phyloP scores from a whole-genome alignment of 2,113 vertebrate species.

The Zingel zingel region DNA sequence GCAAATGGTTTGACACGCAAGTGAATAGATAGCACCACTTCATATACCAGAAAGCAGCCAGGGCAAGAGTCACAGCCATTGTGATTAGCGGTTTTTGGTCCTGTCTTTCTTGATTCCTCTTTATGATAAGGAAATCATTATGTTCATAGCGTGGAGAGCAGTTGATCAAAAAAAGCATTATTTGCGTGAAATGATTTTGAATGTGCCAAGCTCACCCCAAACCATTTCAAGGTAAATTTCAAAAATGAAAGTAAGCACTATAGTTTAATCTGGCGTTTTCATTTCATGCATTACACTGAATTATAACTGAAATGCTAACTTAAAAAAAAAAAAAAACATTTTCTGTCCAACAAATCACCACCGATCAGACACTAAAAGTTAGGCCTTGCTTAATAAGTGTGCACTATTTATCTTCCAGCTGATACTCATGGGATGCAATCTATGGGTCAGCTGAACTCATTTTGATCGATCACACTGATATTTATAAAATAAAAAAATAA shows the following conservation, averaged over 20 bases:
- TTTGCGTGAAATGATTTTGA: background rate
- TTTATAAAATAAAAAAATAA: background rate
- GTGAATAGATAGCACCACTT: background rate
- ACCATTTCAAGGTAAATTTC: background rate
- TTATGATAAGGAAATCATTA: background rate
- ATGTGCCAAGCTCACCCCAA: background rate
- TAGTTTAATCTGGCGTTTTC: too few relatives aligned
- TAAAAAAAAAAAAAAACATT: background rate
- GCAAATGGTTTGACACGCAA: conserved; percentile 5
- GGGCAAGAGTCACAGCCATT: background rate
- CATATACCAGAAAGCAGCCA: background rate
- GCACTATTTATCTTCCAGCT: background rate
- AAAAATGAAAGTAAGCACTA: background rate
- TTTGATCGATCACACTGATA: background rate
- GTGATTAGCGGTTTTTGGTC: background rate
- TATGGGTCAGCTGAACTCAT: background rate
- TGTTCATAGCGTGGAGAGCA: background rate
- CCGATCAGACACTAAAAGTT: background rate
- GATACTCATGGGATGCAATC: background rate
- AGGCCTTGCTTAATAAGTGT: too few relatives aligned
- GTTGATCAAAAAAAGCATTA: background rate
- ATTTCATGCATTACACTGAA: background rate
- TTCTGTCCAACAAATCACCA: background rate
- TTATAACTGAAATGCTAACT: background rate
- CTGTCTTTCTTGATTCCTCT: background rate